Conservation (phyloP, 2,113 vertebrate genomes). For the Jaculus jaculus region DNA sequence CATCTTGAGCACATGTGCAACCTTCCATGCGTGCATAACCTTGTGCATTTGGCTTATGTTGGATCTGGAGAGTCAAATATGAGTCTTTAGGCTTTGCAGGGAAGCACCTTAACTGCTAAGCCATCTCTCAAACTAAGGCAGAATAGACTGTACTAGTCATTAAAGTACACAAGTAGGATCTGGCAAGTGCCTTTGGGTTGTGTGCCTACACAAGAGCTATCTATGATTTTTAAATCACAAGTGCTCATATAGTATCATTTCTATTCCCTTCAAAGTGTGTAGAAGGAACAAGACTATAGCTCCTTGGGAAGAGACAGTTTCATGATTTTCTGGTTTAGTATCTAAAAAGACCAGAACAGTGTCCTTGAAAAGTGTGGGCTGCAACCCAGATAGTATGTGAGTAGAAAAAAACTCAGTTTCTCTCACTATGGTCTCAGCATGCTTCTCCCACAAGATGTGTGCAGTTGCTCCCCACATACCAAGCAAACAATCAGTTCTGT, state of each 20-base stretch:
- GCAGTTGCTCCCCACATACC: neutral
- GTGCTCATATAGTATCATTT: constrained; percentile 77
- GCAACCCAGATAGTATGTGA: constrained; percentile 74
- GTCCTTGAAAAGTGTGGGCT: constrained; percentile 82
- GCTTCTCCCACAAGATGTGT: neutral
- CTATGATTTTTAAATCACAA: constrained; percentile 66
- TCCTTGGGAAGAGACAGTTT: constrained; percentile 82
- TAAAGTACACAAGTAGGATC: constrained; percentile 85
- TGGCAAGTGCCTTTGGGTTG: constrained; percentile 79
- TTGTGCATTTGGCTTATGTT: no score
- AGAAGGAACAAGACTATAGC: constrained; percentile 83
- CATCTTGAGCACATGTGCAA: constrained; percentile 61
- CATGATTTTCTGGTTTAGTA: constrained; percentile 81
- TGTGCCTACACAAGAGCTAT: constrained; percentile 72
- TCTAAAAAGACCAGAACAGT: constrained; percentile 79
- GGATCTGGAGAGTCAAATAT: no score
- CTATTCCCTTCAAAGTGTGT: constrained; percentile 80
- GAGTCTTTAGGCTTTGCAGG: no score
- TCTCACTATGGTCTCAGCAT: neutral
- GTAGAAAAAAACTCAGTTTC: neutral
- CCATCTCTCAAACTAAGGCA: constrained; percentile 73
- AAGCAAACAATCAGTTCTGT: neutral
- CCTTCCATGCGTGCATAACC: no score
- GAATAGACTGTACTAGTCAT: constrained; percentile 86
- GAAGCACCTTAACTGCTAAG: no score